Evolutionary conservation across 2,888 invertebrate species (phyloP), one percentile per base, ranked within the genome.

Genomic region (Acrocera orbiculus): DNA sequence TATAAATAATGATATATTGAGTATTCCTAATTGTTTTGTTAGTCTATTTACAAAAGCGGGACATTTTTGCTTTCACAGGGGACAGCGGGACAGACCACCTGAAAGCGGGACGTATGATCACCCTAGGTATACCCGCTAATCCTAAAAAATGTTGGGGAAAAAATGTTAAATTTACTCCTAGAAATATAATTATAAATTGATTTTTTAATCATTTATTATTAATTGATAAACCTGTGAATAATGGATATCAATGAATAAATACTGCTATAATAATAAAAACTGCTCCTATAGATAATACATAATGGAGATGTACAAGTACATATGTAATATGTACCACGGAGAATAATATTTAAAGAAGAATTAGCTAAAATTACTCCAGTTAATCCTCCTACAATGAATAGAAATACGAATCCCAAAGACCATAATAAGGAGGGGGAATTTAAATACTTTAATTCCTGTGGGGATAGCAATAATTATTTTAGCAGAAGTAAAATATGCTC

Each of bases 391-490:
- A 76, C 56, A n/a, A 76, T 76, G 59, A 80, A 78, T 61, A 77
- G 54, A 54, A 76, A 74, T 48, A 79, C 66, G 65, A 79, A 78
- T 42, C 78, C 77, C 56, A 76, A 46, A 28, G 69, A 63, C 66
- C 76, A 77, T 46, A 73, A 40, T 48, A 71, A 61, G 23, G 67
- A 55, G 0, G 71, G 65, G 0, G 61, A 65, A 47, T 63, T 74
- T 72, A 62, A 78, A 79, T 58, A 81, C 67, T 67, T 79, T 79
- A 66, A 81, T 76, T 44, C 78, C 79, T 28, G 79, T 81, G 0
- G 80, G 78, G 1, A 81, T 67, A 2, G 77, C 79, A 76, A 81
- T 81, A 66, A 81, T 74, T 69, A 79, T 78, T 11, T 80, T 81
- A 1, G 76, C 77, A 30, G 79, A 72, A 0, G 77, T 79, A 56